phyloP scores from a whole-genome alignment of 2,797 vertebrate species.

The Peromyscus eremicus region DNA sequence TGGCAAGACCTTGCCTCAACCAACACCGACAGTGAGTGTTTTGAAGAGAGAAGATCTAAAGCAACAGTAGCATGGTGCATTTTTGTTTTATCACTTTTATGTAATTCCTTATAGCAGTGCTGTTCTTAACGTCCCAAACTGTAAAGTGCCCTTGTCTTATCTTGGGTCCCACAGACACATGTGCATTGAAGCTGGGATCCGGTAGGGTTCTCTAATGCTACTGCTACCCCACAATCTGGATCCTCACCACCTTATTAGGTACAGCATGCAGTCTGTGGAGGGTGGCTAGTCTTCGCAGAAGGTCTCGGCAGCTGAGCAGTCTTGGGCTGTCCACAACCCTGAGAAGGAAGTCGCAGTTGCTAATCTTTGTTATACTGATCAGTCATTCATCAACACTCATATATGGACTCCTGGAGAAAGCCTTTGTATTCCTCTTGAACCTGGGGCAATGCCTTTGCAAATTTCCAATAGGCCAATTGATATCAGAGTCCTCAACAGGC shows the following conservation, averaged over 20 bases:
- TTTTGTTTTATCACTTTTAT: background rate
- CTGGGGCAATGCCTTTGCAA: background rate
- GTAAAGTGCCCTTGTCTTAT: too few species aligned
- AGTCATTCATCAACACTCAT: background rate
- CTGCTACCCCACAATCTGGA: background rate
- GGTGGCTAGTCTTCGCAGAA: background rate
- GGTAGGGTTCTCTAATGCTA: background rate
- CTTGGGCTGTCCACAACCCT: background rate
- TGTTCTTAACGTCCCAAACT: background rate
- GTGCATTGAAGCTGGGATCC: background rate
- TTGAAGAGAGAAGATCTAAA: background rate
- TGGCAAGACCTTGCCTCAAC: background rate
- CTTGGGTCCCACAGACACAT: background rate
- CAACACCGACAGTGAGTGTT: background rate
- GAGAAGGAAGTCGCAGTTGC: too few species aligned
- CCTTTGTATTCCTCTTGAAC: background rate
- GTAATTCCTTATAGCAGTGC: background rate
- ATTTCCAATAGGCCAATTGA: background rate
- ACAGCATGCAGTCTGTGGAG: accelerated
- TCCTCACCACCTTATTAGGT: background rate
- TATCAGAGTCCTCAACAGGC: background rate
- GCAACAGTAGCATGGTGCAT: accelerated
- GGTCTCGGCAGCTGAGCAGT: background rate
- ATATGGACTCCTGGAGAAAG: background rate
- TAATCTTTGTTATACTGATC: background rate